A percentile compares a stretch with the other conserved stretches of the same genome.
phyloP scores from a whole-genome alignment of 2,888 invertebrate species.

The Spilosoma lubricipeda region DNA sequence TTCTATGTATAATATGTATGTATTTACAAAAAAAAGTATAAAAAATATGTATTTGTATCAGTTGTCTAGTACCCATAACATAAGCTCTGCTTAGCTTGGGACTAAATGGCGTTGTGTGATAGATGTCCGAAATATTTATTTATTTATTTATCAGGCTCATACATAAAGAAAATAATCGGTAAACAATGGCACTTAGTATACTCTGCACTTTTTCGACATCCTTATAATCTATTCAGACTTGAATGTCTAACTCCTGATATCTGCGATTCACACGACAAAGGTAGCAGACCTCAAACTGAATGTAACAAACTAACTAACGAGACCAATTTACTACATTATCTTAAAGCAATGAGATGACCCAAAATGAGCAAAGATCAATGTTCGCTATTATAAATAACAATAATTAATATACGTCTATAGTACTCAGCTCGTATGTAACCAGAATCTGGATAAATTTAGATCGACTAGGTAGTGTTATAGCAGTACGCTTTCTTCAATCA shows the following conservation, averaged over 20 bases:
- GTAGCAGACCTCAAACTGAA: not conserved
- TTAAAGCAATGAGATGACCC: not conserved
- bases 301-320: not conserved
- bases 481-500: not conserved
- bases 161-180: no score
- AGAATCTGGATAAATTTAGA: conserved; percentile 8
- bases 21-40: no score
- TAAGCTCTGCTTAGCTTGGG: no score
- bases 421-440: not conserved
- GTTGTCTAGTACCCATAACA: no score
- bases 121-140: no score
- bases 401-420: not conserved
- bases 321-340: not conserved
- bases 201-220: no score
- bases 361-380: not conserved
- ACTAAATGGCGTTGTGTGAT: no score
- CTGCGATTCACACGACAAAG: not conserved
- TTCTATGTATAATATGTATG: no score
- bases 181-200: no score
- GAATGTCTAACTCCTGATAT: not conserved
- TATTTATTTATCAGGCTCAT: no score
- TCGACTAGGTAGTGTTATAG: not conserved
- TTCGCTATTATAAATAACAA: not conserved
- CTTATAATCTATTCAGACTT: no score
- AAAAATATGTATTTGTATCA: no score